Evolutionary conservation across 2,888 invertebrate genomes (phyloP).

Genomic region (Micropterix aruncella): DNA sequence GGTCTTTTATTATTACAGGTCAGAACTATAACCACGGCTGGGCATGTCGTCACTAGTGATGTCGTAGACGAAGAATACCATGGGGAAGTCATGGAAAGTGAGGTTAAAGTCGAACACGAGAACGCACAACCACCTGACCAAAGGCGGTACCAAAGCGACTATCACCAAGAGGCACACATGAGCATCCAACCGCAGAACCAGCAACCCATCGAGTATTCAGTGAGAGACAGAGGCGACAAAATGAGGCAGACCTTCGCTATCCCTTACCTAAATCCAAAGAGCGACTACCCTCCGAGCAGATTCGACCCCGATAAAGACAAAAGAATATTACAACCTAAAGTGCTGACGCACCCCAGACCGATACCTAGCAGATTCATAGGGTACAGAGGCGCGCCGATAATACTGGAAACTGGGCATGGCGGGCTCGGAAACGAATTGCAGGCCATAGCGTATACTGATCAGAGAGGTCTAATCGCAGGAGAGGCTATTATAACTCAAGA

Average conservation of each 20-base stretch:
- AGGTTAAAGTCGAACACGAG: conserved; percentile 21
- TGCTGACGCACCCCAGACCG: conserved; percentile 5
- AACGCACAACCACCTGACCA: conserved; percentile 9
- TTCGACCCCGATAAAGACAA: conserved; percentile 16
- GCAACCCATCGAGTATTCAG: background rate
- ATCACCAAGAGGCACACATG: conserved; percentile 5
- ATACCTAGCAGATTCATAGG: conserved; percentile 4
- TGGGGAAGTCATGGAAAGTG: conserved; percentile 12
- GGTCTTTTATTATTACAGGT: no score
- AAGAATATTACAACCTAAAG: conserved; percentile 2
- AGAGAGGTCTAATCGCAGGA: conserved; percentile 7
- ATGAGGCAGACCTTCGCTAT: background rate
- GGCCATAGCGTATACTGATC: conserved; percentile 10
- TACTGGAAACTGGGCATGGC: background rate
- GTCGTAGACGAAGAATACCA: conserved; percentile 13
- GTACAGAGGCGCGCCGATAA: conserved; percentile 2
- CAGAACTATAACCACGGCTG: conserved; percentile 45
- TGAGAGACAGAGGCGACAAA: conserved; percentile 3
- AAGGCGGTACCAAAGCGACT: no score
- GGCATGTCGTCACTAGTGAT: conserved; percentile 33
- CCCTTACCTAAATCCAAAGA: background rate
- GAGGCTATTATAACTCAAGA: conserved; percentile 10
- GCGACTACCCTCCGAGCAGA: conserved; percentile 17
- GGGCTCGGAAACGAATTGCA: conserved; percentile 7
- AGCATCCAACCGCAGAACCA: conserved; percentile 3